phyloP scores from a whole-genome alignment of 2,888 invertebrate genomes.

The Drosophila infuscata region DNA sequence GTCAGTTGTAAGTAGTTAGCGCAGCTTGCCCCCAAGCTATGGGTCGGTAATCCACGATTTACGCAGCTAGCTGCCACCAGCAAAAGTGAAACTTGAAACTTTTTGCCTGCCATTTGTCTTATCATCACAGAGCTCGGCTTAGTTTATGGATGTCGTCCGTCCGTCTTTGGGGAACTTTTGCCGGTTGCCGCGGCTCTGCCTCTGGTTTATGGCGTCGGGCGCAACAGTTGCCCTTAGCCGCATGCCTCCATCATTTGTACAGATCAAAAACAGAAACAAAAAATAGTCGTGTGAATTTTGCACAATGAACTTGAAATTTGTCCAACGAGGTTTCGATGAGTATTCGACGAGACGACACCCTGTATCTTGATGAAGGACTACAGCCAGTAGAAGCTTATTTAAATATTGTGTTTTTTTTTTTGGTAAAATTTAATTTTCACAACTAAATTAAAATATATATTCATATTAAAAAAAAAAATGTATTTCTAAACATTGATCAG shows the following conservation, averaged over 20 bases:
- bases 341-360: neutral
- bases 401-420: neutral
- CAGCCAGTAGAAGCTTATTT: neutral
- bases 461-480: neutral
- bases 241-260: conserved; percentile 41
- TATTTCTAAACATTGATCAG: neutral
- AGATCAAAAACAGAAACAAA: conserved; percentile 28
- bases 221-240: conserved; percentile 52
- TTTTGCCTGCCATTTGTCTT: conserved; percentile 47
- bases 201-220: conserved; percentile 39
- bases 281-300: conserved; percentile 60
- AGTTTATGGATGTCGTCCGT: conserved; percentile 15
- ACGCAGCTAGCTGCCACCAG: conserved; percentile 27
- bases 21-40: conserved; percentile 46
- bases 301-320: conserved; percentile 74
- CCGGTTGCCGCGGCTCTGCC: conserved; percentile 28
- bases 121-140: conserved; percentile 40
- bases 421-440: neutral
- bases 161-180: conserved; percentile 30
- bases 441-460: neutral
- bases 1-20: neutral
- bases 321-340: conserved; percentile 23
- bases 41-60: conserved; percentile 54
- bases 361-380: neutral
- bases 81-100: conserved; percentile 71